Evolutionary conservation across 2,888 invertebrate species (phyloP).

Genomic region (Nowickia ferox): DNA sequence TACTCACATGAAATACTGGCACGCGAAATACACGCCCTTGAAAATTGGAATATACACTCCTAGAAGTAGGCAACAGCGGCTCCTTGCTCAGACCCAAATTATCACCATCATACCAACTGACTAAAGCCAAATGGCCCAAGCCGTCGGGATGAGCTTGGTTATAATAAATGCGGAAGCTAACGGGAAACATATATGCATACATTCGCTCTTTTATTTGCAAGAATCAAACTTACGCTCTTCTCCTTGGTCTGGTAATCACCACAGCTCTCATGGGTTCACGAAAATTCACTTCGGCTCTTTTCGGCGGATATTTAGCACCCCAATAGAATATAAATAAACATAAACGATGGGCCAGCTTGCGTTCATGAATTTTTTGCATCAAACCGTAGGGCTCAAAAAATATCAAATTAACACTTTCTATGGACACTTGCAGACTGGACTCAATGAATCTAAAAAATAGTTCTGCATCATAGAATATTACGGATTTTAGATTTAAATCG

Average conservation of each 20-base stretch:
- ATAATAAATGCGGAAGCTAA: conserved; percentile 88
- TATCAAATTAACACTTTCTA: conserved; percentile 81
- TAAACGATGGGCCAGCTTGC: conserved; percentile 79
- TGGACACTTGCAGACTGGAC: conserved; percentile 78
- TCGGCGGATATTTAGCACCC: conserved; percentile 85
- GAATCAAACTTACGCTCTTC: conserved; percentile 77
- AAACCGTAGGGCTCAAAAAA: conserved; percentile 79
- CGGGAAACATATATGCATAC: neutral
- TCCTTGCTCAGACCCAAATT: conserved; percentile 86
- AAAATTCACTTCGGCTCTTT: conserved; percentile 77
- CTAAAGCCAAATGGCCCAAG: conserved; percentile 85
- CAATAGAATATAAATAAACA: conserved; percentile 88
- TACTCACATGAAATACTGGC: conserved; percentile 88
- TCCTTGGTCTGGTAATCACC: conserved; percentile 86
- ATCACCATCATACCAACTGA: conserved; percentile 89
- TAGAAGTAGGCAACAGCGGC: conserved; percentile 86
- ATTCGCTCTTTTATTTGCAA: neutral
- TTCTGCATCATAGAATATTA: conserved; percentile 79
- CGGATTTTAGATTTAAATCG: conserved; percentile 78
- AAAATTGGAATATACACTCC: conserved; percentile 87
- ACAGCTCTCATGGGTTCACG: conserved; percentile 84
- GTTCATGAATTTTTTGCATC: conserved; percentile 76
- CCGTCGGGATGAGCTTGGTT: conserved; percentile 87
- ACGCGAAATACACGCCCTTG: conserved; percentile 86
- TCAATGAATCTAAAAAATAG: conserved; percentile 80